These are phyloP conservation scores for Agrochola lota DNA, from an alignment of 2,888 invertebrate species.

Conservation along the genomic window DNA sequence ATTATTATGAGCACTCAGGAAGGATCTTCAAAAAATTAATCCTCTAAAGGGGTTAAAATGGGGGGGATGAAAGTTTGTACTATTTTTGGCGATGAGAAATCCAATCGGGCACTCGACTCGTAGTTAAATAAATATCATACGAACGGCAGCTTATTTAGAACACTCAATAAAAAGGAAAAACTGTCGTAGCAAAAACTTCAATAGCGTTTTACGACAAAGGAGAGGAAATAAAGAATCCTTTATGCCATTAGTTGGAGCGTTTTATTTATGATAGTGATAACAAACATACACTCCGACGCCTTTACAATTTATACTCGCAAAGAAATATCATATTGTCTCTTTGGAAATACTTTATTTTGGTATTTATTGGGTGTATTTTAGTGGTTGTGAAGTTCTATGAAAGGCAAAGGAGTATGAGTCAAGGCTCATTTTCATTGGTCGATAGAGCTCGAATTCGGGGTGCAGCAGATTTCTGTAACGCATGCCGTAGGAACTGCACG, in stretches of 20 bases:
- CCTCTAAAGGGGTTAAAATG: too few species aligned
- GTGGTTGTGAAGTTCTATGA: background rate
- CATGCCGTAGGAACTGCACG: too few species aligned
- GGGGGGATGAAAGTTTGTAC: background rate
- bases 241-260: constrained; percentile 55
- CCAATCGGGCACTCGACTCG: background rate
- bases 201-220: constrained; percentile 48
- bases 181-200: constrained; percentile 35
- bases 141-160: constrained; percentile 7
- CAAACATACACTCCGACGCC: constrained; percentile 54
- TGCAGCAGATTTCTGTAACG: too few species aligned
- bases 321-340: constrained; percentile 42
- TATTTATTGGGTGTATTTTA: background rate
- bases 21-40: too few species aligned
- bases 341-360: constrained; percentile 6
- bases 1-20: too few species aligned
- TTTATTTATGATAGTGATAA: constrained; percentile 64
- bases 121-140: constrained; percentile 2
- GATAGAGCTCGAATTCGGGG: too few species aligned
- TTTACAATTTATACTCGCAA: constrained; percentile 45
- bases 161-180: constrained; percentile 14
- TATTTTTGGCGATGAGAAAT: background rate
- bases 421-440: too few species aligned
- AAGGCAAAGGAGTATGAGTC: background rate
- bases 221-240: constrained; percentile 59